Evolutionary conservation across 2,797 vertebrate genomes (phyloP).

Genomic region (Leptoclinus maculatus): DNA sequence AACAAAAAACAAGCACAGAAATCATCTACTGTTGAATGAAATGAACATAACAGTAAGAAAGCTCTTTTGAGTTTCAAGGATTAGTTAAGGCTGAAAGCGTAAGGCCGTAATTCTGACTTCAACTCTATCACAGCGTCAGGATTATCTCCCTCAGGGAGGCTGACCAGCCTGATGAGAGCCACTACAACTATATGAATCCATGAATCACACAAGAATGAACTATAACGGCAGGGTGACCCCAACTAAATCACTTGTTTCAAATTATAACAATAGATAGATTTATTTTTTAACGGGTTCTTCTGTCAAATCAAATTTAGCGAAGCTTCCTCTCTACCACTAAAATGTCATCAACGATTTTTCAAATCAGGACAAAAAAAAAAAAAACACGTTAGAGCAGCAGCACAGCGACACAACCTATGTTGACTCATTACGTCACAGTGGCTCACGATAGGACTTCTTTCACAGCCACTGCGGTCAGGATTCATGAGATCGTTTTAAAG

Average conservation of each 20-base stretch:
- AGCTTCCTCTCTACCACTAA: constrained; percentile 2
- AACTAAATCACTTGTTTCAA: background rate
- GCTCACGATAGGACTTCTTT: constrained; percentile 1
- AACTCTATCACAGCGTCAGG: constrained; percentile 69
- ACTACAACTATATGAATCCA: constrained; percentile 22
- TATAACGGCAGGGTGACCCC: constrained; percentile 1
- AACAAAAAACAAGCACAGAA: constrained; percentile 30
- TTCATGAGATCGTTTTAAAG: constrained; percentile 1
- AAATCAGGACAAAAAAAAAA: constrained; percentile 15
- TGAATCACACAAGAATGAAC: constrained; percentile 19
- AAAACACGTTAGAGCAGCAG: constrained; percentile 11
- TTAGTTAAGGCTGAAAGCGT: constrained; percentile 77
- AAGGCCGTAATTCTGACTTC: constrained; percentile 75
- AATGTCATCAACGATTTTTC: background rate
- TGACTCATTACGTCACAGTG: constrained; percentile 10
- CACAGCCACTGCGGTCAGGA: constrained; percentile 14
- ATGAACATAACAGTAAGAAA: constrained; percentile 58
- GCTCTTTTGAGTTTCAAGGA: constrained; percentile 43
- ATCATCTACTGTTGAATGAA: constrained; percentile 55
- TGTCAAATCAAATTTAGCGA: constrained; percentile 38
- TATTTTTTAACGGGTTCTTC: background rate
- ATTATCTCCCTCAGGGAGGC: constrained; percentile 30
- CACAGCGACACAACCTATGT: constrained; percentile 4
- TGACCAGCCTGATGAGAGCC: constrained; percentile 19
- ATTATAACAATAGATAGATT: background rate